Evolutionary conservation across 1,140 invertebrate species (phyloP).

Genomic region (Belonocnema kinseyi): DNA sequence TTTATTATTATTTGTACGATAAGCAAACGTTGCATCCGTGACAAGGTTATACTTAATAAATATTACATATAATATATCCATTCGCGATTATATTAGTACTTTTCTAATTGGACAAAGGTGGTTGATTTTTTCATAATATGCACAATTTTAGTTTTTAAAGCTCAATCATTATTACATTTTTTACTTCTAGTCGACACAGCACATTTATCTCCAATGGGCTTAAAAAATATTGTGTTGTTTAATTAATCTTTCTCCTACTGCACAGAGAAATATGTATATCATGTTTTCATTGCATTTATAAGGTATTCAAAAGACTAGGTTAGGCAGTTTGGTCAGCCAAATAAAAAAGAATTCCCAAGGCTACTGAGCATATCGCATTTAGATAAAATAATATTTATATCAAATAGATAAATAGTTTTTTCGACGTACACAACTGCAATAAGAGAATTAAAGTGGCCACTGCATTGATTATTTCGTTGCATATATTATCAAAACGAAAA

Average conservation of each 20-base stretch:
- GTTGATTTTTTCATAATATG: conserved; percentile 65
- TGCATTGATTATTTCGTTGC: conserved; percentile 44
- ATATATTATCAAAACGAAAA: conserved; percentile 35
- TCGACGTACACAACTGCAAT: conserved; percentile 31
- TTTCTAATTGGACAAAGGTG: conserved; percentile 73
- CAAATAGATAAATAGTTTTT: conserved; percentile 13
- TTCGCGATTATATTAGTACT: conserved; percentile 69
- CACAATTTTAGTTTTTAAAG: conserved; percentile 60
- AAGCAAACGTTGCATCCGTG: conserved; percentile 55
- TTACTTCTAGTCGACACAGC: conserved; percentile 39
- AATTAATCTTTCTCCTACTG: conserved; percentile 16
- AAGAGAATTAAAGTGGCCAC: conserved; percentile 44
- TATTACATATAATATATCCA: conserved; percentile 67
- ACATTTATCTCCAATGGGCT: conserved; percentile 44
- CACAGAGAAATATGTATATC: conserved; percentile 33
- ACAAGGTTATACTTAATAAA: conserved; percentile 66
- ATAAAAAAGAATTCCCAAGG: conserved; percentile 42
- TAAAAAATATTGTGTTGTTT: conserved; percentile 57
- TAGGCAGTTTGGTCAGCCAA: conserved; percentile 44
- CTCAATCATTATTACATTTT: conserved; percentile 57
- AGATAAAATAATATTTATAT: conserved; percentile 32
- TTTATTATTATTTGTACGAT: conserved; percentile 26
- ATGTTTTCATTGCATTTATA: conserved; percentile 37
- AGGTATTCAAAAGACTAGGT: conserved; percentile 47
- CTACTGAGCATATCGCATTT: conserved; percentile 41